Percentiles rank a stretch among this genome's conserved stretches.
Conservation (phyloP, 2,113 vertebrate genomes). For the Pyrgilauda ruficollis region DNA sequence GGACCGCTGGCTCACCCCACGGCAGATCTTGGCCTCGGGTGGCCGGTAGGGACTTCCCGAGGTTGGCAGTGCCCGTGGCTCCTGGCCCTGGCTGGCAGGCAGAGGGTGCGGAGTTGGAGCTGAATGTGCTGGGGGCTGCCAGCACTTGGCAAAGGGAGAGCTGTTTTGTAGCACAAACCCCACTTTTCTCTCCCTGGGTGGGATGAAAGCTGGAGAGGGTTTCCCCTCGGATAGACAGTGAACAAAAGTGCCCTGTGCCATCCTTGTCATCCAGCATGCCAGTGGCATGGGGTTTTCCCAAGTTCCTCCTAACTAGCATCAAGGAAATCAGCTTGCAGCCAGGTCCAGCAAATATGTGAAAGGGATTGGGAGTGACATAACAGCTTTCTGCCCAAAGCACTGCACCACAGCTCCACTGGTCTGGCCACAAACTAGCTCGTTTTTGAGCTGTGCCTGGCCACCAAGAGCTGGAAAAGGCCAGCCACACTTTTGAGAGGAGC, state of each 20-base stretch:
- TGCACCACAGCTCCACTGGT: not conserved
- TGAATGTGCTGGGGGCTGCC: not conserved
- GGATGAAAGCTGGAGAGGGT: not conserved
- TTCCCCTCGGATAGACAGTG: not conserved
- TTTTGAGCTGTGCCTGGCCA: not conserved
- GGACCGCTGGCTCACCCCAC: not conserved
- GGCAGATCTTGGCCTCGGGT: not conserved
- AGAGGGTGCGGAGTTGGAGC: not conserved
- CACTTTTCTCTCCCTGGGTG: not conserved
- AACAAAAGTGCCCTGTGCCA: not conserved
- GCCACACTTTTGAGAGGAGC: not conserved
- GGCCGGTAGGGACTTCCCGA: not conserved
- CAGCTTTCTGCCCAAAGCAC: not conserved
- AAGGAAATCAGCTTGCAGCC: not conserved
- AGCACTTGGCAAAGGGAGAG: slow-evolving; percentile 35
- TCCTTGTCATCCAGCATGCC: not conserved
- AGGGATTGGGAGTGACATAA: not conserved
- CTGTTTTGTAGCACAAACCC: not conserved
- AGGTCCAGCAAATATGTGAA: not conserved
- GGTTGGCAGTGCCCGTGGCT: not conserved
- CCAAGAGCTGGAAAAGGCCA: not conserved
- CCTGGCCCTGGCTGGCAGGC: not conserved
- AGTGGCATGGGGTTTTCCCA: not conserved
- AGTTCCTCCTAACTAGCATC: not conserved
- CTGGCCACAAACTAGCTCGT: not conserved